phyloP scores from a whole-genome alignment of 2,113 vertebrate genomes.

The Ctenomys sociabilis region DNA sequence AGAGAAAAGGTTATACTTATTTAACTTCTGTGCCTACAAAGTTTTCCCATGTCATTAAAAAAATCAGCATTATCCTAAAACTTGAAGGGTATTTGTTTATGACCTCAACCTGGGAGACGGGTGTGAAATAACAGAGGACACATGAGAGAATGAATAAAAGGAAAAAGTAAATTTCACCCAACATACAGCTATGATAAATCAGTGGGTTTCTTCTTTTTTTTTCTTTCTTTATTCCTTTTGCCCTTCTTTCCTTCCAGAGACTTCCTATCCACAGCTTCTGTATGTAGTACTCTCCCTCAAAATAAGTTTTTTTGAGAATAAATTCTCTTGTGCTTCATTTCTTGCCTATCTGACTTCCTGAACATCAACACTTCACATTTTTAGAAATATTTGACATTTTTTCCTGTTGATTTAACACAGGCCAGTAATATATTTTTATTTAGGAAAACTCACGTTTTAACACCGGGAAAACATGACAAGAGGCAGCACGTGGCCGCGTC shows the following conservation, averaged over 20 bases:
- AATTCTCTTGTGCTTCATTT: slow-evolving; percentile 48
- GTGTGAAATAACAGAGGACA: not conserved
- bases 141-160: not conserved
- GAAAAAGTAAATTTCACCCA: not conserved
- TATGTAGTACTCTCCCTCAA: slow-evolving; percentile 35
- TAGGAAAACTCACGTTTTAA: slow-evolving; percentile 68
- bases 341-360: slow-evolving; percentile 55
- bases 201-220: not conserved
- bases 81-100: not conserved
- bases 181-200: not conserved
- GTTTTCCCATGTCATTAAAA: not conserved
- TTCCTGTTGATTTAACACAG: slow-evolving; percentile 72
- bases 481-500: slow-evolving; percentile 13
- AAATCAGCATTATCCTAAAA: not conserved
- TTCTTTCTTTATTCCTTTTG: not conserved
- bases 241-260: not conserved
- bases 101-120: not conserved
- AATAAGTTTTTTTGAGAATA: slow-evolving; percentile 36
- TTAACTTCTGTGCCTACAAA: not conserved
- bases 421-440: slow-evolving; percentile 42
- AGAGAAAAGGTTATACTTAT: not conserved
- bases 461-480: slow-evolving; percentile 71
- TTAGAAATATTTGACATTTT: slow-evolving; percentile 76
- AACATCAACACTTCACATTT: slow-evolving; percentile 75
- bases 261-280: not conserved